Evolutionary conservation across 1,140 invertebrate genomes (phyloP).

Genomic region (Planococcus citri): DNA sequence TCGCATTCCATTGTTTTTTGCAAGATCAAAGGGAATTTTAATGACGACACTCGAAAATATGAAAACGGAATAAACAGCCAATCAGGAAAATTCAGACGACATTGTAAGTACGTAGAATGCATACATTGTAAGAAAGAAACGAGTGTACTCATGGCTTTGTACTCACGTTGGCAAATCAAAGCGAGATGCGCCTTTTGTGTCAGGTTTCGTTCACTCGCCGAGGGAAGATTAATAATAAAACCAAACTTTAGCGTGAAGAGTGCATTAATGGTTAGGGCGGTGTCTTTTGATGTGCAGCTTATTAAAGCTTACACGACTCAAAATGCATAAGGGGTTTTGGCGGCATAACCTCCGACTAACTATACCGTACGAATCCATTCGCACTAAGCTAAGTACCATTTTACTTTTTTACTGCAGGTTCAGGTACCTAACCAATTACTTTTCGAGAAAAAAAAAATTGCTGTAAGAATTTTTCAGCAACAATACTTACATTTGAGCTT

Average conservation of each 20-base stretch:
- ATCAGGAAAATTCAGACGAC: conserved; percentile 1
- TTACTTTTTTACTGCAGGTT: background rate
- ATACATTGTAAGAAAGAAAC: background rate
- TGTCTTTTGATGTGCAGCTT: background rate
- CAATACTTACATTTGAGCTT: too few relatives aligned
- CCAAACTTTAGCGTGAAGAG: conserved; percentile 1
- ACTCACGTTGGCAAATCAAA: background rate
- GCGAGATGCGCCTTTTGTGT: conserved; percentile 5
- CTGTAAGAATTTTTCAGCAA: too few relatives aligned
- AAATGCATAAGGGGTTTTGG: background rate
- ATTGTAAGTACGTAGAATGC: background rate
- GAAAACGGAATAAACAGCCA: conserved; percentile 6
- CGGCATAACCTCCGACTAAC: too few relatives aligned
- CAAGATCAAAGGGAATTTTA: background rate
- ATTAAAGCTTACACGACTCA: background rate
- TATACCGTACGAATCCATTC: background rate
- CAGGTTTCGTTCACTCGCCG: background rate
- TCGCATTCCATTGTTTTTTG: background rate
- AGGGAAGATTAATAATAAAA: conserved; percentile 4
- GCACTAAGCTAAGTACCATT: background rate
- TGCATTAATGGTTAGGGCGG: background rate
- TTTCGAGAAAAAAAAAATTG: too few relatives aligned
- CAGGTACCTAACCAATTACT: too few relatives aligned
- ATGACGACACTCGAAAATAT: conserved; percentile 6
- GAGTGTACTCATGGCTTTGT: background rate